Evolutionary conservation across 2,888 invertebrate species (phyloP).

Genomic region (Macaria liturata): DNA sequence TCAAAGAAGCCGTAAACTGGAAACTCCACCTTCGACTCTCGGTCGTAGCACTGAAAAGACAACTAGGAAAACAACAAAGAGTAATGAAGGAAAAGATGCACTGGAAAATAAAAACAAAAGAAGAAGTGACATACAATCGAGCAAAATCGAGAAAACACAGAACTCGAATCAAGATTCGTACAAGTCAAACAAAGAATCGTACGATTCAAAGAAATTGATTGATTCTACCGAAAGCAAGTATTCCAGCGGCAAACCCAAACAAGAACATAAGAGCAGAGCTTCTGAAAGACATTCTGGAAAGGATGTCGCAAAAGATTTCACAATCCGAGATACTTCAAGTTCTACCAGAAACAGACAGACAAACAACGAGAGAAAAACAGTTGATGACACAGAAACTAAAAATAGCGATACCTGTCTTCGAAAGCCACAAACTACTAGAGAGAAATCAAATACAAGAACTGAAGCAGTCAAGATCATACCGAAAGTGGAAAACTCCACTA

Average conservation of each 20-base stretch:
- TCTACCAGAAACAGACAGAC: constrained; percentile 24
- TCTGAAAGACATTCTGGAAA: constrained; percentile 34
- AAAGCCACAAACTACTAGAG: constrained; percentile 39
- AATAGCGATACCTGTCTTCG: constrained; percentile 27
- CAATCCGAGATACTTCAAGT: constrained; percentile 5
- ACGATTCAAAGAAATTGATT: constrained; percentile 24
- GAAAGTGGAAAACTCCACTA: constrained; percentile 36
- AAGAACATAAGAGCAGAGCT: constrained; percentile 39
- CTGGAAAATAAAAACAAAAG: constrained; percentile 22
- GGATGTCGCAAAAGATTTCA: constrained; percentile 28
- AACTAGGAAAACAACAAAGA: constrained; percentile 24
- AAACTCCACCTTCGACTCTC: constrained; percentile 27
- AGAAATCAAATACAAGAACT: constrained; percentile 32
- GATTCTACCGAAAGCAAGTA: constrained; percentile 19
- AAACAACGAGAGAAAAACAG: constrained; percentile 19
- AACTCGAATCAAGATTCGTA: constrained; percentile 8
- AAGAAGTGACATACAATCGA: constrained; percentile 5
- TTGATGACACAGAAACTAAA: constrained; percentile 10
- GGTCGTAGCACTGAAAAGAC: constrained; percentile 27
- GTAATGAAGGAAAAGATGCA: constrained; percentile 14
- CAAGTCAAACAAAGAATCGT: constrained; percentile 23
- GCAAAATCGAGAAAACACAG: constrained; percentile 16
- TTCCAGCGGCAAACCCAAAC: constrained; percentile 25
- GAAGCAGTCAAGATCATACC: constrained; percentile 38
- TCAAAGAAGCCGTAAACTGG: constrained; percentile 28